Evolutionary conservation across 2,888 invertebrate genomes (phyloP).

Genomic region (Pycnomerus fuliginosus): DNA sequence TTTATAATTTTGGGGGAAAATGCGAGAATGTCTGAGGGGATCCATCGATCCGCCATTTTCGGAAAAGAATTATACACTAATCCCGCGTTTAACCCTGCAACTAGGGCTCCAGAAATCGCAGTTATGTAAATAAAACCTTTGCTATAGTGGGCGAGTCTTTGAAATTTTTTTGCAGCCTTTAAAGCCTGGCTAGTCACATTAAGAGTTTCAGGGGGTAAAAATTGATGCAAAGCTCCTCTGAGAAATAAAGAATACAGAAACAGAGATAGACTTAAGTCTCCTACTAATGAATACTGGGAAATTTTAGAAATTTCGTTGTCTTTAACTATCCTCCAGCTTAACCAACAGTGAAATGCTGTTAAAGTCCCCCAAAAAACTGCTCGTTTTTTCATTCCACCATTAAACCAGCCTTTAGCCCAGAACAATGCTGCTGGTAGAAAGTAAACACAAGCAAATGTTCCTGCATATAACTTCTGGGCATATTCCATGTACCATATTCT

Average conservation of each 20-base stretch:
- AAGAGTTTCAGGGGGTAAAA: conserved; percentile 60
- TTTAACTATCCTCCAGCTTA: conserved; percentile 99
- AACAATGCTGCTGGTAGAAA: conserved; percentile 85
- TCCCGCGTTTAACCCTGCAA: conserved; percentile 97
- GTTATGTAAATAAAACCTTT: conserved; percentile 91
- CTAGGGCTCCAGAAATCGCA: conserved; percentile 86
- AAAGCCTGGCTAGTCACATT: conserved; percentile 45
- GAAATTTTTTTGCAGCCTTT: conserved; percentile 55
- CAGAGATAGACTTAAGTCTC: conserved; percentile 90
- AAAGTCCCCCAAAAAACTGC: conserved; percentile 73
- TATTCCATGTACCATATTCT: conserved; percentile 98
- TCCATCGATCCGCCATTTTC: conserved; percentile 94
- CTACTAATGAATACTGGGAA: conserved; percentile 92
- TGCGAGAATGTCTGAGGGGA: conserved; percentile 83
- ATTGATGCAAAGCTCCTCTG: conserved; percentile 73
- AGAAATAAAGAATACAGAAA: conserved; percentile 83
- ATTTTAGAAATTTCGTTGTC: conserved; percentile 85
- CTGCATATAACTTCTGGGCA: conserved; percentile 93
- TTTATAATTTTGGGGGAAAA: conserved; percentile 74
- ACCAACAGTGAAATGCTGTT: conserved; percentile 88
- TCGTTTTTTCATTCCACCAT: conserved; percentile 71
- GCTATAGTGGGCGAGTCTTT: conserved; percentile 70
- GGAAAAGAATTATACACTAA: conserved; percentile 98
- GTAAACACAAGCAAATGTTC: conserved; percentile 83
- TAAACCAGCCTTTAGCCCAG: conserved; percentile 79